phyloP scores from a whole-genome alignment of 2,888 invertebrate species.

The Cerastis rubricosa region DNA sequence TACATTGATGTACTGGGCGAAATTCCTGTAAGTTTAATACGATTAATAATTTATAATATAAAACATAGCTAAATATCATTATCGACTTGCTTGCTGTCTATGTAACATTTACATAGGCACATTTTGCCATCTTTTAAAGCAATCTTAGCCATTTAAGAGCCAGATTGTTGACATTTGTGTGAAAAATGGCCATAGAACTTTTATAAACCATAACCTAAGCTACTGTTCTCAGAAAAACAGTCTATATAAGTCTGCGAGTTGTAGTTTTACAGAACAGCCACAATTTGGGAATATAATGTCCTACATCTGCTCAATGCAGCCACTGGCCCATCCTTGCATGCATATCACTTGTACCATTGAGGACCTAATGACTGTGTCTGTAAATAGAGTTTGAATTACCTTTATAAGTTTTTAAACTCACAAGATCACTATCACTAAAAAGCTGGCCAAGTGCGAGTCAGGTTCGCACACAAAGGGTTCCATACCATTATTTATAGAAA shows the following conservation, averaged over 20 bases:
- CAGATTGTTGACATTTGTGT: neutral
- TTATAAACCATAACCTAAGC: neutral
- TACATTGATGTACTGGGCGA: constrained; percentile 80
- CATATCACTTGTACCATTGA: neutral
- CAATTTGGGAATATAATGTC: neutral
- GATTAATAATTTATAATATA: neutral
- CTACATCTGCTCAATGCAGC: neutral
- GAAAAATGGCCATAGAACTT: neutral
- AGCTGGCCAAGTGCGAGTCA: too few relatives aligned
- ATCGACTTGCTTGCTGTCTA: neutral
- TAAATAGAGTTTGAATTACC: neutral
- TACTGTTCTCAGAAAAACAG: neutral
- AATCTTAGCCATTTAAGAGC: neutral
- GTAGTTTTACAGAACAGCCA: neutral
- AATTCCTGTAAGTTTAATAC: constrained; percentile 78
- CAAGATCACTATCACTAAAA: too few relatives aligned
- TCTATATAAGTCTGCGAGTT: neutral
- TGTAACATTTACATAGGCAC: neutral
- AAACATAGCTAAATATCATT: neutral
- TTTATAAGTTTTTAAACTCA: too few relatives aligned
- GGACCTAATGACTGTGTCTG: neutral
- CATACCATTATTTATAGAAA: too few relatives aligned
- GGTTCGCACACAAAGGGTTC: too few relatives aligned
- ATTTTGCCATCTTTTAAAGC: neutral
- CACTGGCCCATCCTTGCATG: neutral